These are phyloP conservation scores for Phaenicophaeus curvirostris DNA, from an alignment of 2,797 vertebrate genomes.

Conservation along the genomic window DNA sequence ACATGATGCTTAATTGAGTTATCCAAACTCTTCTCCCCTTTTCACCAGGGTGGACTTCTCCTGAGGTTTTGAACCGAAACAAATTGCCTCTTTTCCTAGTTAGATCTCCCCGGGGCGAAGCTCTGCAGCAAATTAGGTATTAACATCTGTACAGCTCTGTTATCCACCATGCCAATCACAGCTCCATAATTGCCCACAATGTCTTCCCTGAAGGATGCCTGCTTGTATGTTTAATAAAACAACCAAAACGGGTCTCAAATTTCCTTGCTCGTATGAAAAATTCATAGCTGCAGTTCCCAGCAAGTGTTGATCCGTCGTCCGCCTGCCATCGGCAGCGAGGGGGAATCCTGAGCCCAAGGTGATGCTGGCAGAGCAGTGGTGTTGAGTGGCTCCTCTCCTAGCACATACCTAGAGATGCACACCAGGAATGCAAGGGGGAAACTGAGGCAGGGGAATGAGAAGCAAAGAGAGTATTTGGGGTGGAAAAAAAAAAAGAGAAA, in stretches of 20 bases:
- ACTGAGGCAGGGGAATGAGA: background rate
- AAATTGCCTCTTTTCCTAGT: constrained; percentile 24
- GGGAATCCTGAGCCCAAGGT: background rate
- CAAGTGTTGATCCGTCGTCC: background rate
- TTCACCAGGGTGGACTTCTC: background rate
- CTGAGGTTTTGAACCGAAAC: background rate
- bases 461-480: background rate
- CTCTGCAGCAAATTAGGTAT: constrained; percentile 43
- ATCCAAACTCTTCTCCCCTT: background rate
- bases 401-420: accelerated
- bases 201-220: constrained; percentile 52
- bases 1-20: background rate
- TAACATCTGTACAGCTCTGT: constrained; percentile 18
- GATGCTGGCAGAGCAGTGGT: background rate
- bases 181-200: background rate
- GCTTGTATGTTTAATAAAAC: constrained; percentile 70
- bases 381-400: background rate
- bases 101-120: background rate
- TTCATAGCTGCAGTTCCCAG: constrained; percentile 34
- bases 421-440: background rate
- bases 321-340: background rate
- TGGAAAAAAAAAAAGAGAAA: background rate
- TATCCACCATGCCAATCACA: background rate
- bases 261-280: constrained; percentile 69
- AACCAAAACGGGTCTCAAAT: constrained; percentile 35